Base-by-base conservation (phyloP, 2,797 vertebrate species). In the Pangasius krempfi region DNA sequence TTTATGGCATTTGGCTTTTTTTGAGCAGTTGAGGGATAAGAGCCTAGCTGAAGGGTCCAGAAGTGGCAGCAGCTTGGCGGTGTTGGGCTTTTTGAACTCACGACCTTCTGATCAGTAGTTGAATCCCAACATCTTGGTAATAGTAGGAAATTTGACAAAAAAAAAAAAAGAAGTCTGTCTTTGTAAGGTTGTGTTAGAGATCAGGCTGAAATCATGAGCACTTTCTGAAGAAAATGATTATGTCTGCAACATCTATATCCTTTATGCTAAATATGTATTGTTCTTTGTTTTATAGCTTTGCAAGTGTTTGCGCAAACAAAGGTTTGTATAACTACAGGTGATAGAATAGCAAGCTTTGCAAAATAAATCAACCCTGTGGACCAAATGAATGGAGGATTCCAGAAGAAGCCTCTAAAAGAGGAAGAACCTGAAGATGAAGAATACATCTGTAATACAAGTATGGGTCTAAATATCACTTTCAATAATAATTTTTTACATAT, bases 331-430 rank as follows among this genome's bases (percentile, higher is more conserved):
- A 52, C 12, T 58, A 25, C 80, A 62, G 2, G 22, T 60, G 79
- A 47, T 5, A 0, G 8, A 1, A 37, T 58, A 58, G 16, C 20
- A 30, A 50, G 47, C 12, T 20, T 16, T 52, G 47, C 40, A 12
- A 40, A 79, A 20, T n/a, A 4, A 40, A 18, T 79, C 76, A 54
- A 54, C 52, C 62, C 60, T 66, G 6, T 20, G 18, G 27, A 66
- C 60, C 81, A 66, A 66, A 84, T 84, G 81, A 84, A 66, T 66
- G 60, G 44, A 84, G 60, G 22, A 84, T 5, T 84, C 10, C 60
- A 84, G 44, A 22, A 64, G 60, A 47, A 84, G 27, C 58, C 81
- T 84, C 60, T 66, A 50, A 84, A 84, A 50, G 62, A 91, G 95
- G 40, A 95, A 66, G 81, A 84, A 60, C 30, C 79, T 20, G 81